Percentiles rank a stretch among this genome's conserved stretches.
Conservation (phyloP, 2,888 invertebrate species). For the Athripsodes cinereus region DNA sequence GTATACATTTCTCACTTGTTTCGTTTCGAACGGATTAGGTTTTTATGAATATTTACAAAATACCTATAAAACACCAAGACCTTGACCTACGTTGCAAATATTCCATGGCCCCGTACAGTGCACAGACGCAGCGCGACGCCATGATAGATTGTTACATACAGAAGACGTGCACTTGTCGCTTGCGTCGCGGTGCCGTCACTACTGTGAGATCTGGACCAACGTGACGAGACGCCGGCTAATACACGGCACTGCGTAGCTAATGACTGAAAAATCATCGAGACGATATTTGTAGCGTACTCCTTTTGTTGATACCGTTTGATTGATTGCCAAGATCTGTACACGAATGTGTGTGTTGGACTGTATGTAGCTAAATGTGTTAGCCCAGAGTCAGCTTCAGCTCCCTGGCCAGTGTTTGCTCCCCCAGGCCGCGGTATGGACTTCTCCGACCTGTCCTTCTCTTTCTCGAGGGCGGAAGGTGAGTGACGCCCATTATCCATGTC, state of each 20-base stretch:
- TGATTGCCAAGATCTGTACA: neutral
- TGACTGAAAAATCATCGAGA: neutral
- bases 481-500: slow-evolving; percentile 2
- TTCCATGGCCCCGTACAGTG: neutral
- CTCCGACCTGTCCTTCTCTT: slow-evolving; percentile 15
- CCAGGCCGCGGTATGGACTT: slow-evolving; percentile 27
- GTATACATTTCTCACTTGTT: too few species aligned
- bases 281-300: neutral
- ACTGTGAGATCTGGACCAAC: neutral
- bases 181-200: neutral
- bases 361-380: slow-evolving; percentile 9
- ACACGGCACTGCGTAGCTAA: neutral
- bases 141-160: neutral
- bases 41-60: too few species aligned
- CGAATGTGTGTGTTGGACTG: neutral
- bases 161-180: neutral
- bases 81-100: neutral
- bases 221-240: neutral
- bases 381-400: slow-evolving; percentile 13
- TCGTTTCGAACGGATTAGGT: too few species aligned
- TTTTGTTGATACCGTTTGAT: neutral
- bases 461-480: slow-evolving; percentile 26
- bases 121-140: neutral
- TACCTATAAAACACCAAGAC: neutral
- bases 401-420: slow-evolving; percentile 28